Evolutionary conservation across 1,140 invertebrate species (phyloP).

Genomic region (Meloidogyne chitwoodi): DNA sequence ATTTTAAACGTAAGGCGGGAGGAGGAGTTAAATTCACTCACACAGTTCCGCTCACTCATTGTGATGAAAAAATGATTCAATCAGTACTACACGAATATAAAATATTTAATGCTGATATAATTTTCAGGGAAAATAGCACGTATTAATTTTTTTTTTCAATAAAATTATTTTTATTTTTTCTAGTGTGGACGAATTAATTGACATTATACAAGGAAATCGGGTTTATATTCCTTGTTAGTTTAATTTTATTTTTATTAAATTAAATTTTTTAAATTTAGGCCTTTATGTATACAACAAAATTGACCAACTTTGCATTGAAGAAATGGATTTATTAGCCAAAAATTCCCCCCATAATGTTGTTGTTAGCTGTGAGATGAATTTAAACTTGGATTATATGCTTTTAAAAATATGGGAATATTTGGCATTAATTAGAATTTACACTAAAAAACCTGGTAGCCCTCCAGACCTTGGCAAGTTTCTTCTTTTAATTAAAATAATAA

Average conservation of each 20-base stretch:
- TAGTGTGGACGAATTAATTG: slow-evolving; percentile 87
- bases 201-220: slow-evolving; percentile 94
- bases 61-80: slow-evolving; percentile 95
- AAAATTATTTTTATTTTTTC: slow-evolving; percentile 18
- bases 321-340: slow-evolving; percentile 88
- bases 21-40: slow-evolving; percentile 98
- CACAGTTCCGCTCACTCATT: slow-evolving; percentile 83
- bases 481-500: not conserved
- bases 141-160: slow-evolving; percentile 24
- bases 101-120: slow-evolving; percentile 93
- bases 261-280: not conserved
- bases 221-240: slow-evolving; percentile 82
- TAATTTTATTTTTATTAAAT: not conserved
- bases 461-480: slow-evolving; percentile 56
- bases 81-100: slow-evolving; percentile 98
- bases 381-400: slow-evolving; percentile 91
- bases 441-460: slow-evolving; percentile 84
- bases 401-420: slow-evolving; percentile 87
- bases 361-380: slow-evolving; percentile 97
- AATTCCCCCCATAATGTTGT: slow-evolving; percentile 81
- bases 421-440: slow-evolving; percentile 88
- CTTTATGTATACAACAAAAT: slow-evolving; percentile 90
- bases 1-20: slow-evolving; percentile 83
- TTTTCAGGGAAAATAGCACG: slow-evolving; percentile 91
- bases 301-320: slow-evolving; percentile 98